These are phyloP conservation scores for Pammene aurita DNA, from an alignment of 2,888 invertebrate species.

Conservation along the genomic window DNA sequence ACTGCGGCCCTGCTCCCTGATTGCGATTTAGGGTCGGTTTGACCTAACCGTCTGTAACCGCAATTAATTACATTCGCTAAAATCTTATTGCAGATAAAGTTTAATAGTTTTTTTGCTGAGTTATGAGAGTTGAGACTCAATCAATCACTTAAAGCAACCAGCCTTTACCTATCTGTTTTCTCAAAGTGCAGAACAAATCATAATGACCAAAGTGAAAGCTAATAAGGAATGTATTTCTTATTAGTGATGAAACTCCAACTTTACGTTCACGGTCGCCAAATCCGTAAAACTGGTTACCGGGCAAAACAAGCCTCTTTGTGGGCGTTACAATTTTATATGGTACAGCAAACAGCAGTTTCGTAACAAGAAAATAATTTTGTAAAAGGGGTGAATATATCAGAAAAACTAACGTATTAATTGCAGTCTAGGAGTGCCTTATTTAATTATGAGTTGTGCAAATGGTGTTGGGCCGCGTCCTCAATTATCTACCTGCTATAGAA, in stretches of 20 bases:
- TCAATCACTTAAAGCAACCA: not conserved
- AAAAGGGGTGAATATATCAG: not conserved
- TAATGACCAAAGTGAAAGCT: slow-evolving; percentile 32
- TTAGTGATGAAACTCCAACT: slow-evolving; percentile 46
- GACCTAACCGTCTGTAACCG: not conserved
- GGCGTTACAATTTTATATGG: slow-evolving; percentile 2
- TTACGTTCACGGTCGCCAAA: slow-evolving; percentile 60
- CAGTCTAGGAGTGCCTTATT: slow-evolving; percentile 20
- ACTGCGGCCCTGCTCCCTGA: slow-evolving; percentile 16
- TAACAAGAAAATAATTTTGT: not conserved
- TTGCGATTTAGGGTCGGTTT: not conserved
- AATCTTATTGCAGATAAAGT: not conserved
- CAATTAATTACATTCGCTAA: not conserved
- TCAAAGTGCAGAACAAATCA: not conserved
- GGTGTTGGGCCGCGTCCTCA: slow-evolving; percentile 33
- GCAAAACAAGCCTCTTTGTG: slow-evolving; percentile 53
- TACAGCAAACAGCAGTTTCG: slow-evolving; percentile 15
- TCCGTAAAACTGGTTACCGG: slow-evolving; percentile 54
- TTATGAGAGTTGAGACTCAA: not conserved
- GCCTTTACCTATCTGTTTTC: not conserved
- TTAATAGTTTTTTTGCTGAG: not conserved
- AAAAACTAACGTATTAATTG: slow-evolving; percentile 1
- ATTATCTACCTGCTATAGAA: slow-evolving; percentile 46
- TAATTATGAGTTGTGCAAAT: slow-evolving; percentile 38
- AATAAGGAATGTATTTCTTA: slow-evolving; percentile 15